Evolutionary conservation across 2,888 invertebrate genomes (phyloP), one percentile per base, ranked within the genome.

Genomic region (Encarsia formosa): DNA sequence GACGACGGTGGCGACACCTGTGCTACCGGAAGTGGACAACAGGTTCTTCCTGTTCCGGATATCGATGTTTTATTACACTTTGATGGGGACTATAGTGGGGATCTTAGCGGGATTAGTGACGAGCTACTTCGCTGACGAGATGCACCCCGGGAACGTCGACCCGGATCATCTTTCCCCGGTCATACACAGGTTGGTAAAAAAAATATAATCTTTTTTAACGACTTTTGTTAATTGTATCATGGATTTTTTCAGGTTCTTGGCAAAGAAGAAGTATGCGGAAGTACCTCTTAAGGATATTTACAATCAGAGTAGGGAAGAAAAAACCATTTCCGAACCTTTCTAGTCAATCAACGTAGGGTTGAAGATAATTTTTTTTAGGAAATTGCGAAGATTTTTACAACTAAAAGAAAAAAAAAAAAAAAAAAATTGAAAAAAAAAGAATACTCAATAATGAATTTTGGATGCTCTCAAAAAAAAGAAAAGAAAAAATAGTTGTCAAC

Each of bases 1-100:
- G 4, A 20, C 34, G n/a, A 31, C 19, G 8, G 19, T n/a, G 5
- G 6, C 6, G 5, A 26, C 35, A 15, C 38, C n/a, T 4, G 34
- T 34, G 16, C 13, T 13, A 34, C 13, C 13, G 15, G 34, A 34
- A n/a, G 49, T 58, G 3, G 70, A 72, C 3, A 68, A 72, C 42
- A 65, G 71, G 2, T 77, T 78, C 52, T 75, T 78, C 32, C 69
- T 86, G 6, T 87, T 83, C 70, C 74, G 80, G 18, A 76, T 87
- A 49, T 83, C 85, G 0, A 85, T 85, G 70, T 81, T 86, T 52
- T 85, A 85, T 74, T 86, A 84, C 63, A 80, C 82, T 0, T 75
- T 82, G 6, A 80, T 84, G 9, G 86, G 85, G 0, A 78, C 80
- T 2, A 61, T 80, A 1, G 74, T 81, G 0, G 79, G 81, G 0